Evolutionary conservation across 1,140 invertebrate species (phyloP).

Genomic region (Neuroterus valhalla): DNA sequence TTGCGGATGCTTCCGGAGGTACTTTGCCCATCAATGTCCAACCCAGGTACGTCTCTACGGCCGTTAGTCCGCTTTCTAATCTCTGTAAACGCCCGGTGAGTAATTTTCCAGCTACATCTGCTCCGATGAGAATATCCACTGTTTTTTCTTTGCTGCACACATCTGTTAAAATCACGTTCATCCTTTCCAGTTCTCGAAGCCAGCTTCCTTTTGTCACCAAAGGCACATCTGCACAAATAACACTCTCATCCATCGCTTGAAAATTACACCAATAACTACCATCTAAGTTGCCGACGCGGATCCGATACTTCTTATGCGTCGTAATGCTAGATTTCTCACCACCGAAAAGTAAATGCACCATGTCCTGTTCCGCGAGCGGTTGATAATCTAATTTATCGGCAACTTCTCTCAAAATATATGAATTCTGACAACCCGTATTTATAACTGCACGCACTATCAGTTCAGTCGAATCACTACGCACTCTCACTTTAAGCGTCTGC

Average conservation of each 20-base stretch:
- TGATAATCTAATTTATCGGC: constrained; percentile 33
- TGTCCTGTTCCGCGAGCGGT: constrained; percentile 29
- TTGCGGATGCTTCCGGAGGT: neutral
- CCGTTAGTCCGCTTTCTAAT: constrained; percentile 40
- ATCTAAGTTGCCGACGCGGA: constrained; percentile 39
- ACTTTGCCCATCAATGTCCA: constrained; percentile 54
- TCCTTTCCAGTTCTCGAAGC: constrained; percentile 34
- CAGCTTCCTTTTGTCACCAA: constrained; percentile 33
- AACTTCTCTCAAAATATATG: constrained; percentile 35
- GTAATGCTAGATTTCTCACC: constrained; percentile 30
- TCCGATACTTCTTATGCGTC: constrained; percentile 36
- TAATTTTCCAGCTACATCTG: constrained; percentile 11
- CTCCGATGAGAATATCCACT: constrained; percentile 29
- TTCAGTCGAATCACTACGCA: constrained; percentile 29
- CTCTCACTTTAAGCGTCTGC: constrained; percentile 39
- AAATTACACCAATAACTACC: constrained; percentile 41
- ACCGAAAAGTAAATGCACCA: constrained; percentile 43
- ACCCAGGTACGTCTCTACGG: constrained; percentile 52
- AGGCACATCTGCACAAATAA: constrained; percentile 38
- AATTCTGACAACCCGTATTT: constrained; percentile 40
- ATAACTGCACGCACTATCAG: constrained; percentile 34
- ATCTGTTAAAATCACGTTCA: constrained; percentile 44
- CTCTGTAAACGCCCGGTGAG: constrained; percentile 19
- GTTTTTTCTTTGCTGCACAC: constrained; percentile 31
- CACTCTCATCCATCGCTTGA: constrained; percentile 20